Percentiles rank a stretch among this genome's conserved stretches.
Conservation (phyloP, 2,888 invertebrate genomes). For the Heliconius cydno region DNA sequence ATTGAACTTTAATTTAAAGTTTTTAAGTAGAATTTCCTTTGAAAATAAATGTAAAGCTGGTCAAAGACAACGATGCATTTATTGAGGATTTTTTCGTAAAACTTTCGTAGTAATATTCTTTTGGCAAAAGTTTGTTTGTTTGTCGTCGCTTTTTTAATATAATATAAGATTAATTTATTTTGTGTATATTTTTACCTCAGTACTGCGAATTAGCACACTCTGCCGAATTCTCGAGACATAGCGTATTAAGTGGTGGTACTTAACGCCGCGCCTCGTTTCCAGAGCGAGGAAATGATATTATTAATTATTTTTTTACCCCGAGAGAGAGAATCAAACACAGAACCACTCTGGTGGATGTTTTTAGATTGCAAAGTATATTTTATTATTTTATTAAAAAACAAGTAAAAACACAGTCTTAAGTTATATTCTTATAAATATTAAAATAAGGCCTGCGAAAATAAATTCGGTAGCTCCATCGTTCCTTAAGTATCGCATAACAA, state of each 20-base stretch:
- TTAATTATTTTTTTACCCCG: no score
- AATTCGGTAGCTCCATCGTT: constrained; percentile 42
- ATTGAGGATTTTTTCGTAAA: constrained; percentile 48
- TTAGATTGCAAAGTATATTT: no score
- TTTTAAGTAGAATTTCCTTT: constrained; percentile 26
- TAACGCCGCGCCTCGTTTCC: no score
- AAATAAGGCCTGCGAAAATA: constrained; percentile 44
- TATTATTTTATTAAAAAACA: not conserved
- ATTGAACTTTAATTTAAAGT: not conserved
- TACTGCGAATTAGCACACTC: no score
- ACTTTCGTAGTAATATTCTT: constrained; percentile 34
- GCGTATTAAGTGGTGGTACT: no score
- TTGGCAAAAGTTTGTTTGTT: not conserved
- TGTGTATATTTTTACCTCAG: no score
- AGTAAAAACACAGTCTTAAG: not conserved
- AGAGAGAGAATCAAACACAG: no score
- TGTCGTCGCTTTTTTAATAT: not conserved
- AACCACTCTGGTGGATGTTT: no score
- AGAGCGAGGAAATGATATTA: no score
- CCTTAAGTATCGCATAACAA: constrained; percentile 40
- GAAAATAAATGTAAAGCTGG: constrained; percentile 39
- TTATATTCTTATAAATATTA: constrained; percentile 47
- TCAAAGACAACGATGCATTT: constrained; percentile 43
- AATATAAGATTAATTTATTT: not conserved
- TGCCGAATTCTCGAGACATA: no score